Percentiles rank a stretch among this genome's conserved stretches.
Evolutionary conservation across 2,888 invertebrate genomes (phyloP).

Genomic region (Drosophila meridiana): DNA sequence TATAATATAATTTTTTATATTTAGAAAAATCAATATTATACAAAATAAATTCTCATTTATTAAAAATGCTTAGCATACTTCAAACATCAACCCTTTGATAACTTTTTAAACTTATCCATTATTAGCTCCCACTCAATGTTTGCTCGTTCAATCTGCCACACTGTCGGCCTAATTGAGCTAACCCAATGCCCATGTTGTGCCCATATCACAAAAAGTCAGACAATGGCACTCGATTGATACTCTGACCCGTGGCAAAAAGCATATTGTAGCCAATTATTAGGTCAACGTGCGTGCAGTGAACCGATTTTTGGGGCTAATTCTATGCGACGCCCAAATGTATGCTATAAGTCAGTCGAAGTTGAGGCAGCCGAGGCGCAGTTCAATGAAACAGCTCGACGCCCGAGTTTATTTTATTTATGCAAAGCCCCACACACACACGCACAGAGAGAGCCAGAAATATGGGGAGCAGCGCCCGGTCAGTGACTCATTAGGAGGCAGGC

Average conservation of each 20-base stretch:
- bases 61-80: neutral
- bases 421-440: conserved; percentile 1
- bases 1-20: neutral
- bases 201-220: conserved; percentile 14
- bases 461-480: conserved; percentile 57
- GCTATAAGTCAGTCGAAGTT: conserved; percentile 60
- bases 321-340: conserved; percentile 58
- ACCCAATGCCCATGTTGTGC: conserved; percentile 1
- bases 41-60: too few species aligned
- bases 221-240: conserved; percentile 11
- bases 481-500: conserved; percentile 63
- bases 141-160: too few species aligned
- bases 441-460: neutral
- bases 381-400: conserved; percentile 42
- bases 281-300: conserved; percentile 69
- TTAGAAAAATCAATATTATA: too few species aligned
- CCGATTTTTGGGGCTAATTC: conserved; percentile 47
- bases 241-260: neutral
- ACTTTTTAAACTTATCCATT: neutral
- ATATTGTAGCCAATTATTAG: conserved; percentile 63
- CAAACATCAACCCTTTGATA: neutral
- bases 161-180: conserved; percentile 4
- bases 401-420: conserved; percentile 44
- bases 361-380: conserved; percentile 39
- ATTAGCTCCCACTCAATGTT: neutral